Evolutionary conservation across 64 coral and sea anemone genomes (phyloP).

Genomic region (Dendronephthya gigantea): DNA sequence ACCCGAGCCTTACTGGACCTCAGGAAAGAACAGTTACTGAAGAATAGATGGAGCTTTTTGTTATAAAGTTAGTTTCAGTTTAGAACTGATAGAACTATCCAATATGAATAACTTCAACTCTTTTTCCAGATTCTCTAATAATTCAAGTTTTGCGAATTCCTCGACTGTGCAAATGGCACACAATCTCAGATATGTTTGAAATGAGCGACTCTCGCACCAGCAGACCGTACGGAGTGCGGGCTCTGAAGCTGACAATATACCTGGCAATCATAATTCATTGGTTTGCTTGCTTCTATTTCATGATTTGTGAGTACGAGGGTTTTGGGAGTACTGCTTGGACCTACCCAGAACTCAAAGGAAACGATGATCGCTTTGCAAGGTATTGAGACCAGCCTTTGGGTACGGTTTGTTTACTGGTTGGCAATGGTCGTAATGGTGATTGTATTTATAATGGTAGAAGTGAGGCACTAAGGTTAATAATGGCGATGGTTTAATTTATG

Average conservation of each 20-base stretch:
- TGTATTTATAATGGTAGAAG: too few species aligned
- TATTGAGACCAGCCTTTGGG: background rate
- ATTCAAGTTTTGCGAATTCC: constrained; percentile 42
- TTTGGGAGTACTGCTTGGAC: constrained; percentile 80
- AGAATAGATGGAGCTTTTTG: background rate
- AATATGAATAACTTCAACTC: background rate
- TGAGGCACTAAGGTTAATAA: too few species aligned
- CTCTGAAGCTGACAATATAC: constrained; percentile 74
- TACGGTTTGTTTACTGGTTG: background rate
- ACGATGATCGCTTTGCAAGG: constrained; percentile 36
- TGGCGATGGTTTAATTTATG: too few species aligned
- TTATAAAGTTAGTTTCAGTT: too few species aligned
- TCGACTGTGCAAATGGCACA: constrained; percentile 63
- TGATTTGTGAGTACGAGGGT: constrained; percentile 92
- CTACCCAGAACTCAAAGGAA: constrained; percentile 37
- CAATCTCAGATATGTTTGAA: constrained; percentile 53
- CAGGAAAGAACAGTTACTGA: background rate
- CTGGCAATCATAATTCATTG: constrained; percentile 75
- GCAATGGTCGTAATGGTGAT: too few species aligned
- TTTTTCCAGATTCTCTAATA: background rate
- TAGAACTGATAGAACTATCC: background rate
- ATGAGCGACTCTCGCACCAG: constrained; percentile 84
- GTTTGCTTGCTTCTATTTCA: constrained; percentile 85
- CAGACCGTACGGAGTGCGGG: constrained; percentile 74
- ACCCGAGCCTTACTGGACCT: background rate